Evolutionary conservation across 2,797 vertebrate species (phyloP).

Genomic region (Psittacula echo): DNA sequence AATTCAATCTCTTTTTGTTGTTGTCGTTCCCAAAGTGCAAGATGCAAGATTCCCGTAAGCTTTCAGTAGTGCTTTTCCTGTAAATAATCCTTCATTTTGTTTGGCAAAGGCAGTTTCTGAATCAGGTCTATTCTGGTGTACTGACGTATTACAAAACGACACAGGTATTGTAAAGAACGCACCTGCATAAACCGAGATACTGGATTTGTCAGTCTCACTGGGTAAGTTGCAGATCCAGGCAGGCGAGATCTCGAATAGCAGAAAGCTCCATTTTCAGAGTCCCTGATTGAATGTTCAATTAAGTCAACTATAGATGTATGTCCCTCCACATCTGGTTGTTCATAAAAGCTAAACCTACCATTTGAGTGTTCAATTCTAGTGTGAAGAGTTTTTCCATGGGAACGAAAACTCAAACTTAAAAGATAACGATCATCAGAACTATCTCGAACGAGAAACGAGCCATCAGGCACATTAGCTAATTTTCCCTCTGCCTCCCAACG

Average conservation of each 20-base stretch:
- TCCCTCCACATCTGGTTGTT: conserved; percentile 97
- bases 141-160: conserved; percentile 97
- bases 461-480: conserved; percentile 91
- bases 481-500: conserved; percentile 99
- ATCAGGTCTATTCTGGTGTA: conserved; percentile 98
- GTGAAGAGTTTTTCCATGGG: conserved; percentile 96
- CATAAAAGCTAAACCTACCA: conserved; percentile 98
- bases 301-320: conserved; percentile 98
- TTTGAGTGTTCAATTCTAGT: conserved; percentile 98
- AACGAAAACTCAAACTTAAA: conserved; percentile 97
- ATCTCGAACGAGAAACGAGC: conserved; percentile 96
- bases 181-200: conserved; percentile 99
- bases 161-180: conserved; percentile 97
- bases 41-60: conserved; percentile 85
- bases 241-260: conserved; percentile 97
- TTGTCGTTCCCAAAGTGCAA: conserved; percentile 94
- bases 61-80: conserved; percentile 99
- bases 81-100: conserved; percentile 99
- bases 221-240: conserved; percentile 97
- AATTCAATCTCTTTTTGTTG: conserved; percentile 82
- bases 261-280: conserved; percentile 98
- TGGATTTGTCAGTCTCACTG: conserved; percentile 95
- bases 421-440: conserved; percentile 98
- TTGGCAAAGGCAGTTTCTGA: conserved; percentile 99
- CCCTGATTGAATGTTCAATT: conserved; percentile 96